phyloP scores from a whole-genome alignment of 2,797 vertebrate genomes.

The Oreortyx pictus region DNA sequence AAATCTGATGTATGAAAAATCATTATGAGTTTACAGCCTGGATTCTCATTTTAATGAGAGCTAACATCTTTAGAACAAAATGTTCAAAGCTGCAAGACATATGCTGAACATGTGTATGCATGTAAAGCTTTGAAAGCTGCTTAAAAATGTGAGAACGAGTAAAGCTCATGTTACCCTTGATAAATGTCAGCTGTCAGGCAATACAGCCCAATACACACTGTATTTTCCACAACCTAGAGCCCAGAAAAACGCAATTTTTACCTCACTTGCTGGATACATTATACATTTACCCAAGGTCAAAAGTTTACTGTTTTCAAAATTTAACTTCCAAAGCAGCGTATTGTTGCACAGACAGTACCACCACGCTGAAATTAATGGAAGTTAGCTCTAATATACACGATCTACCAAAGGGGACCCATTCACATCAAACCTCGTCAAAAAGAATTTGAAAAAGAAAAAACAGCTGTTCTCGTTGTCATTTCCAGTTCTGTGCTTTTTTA shows the following conservation, averaged over 20 bases:
- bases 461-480: neutral
- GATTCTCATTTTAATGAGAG: slow-evolving; percentile 56
- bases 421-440: neutral
- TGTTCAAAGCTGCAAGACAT: slow-evolving; percentile 76
- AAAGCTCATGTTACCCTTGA: slow-evolving; percentile 73
- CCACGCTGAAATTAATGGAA: neutral
- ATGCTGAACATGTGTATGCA: slow-evolving; percentile 82
- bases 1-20: slow-evolving; percentile 46
- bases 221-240: slow-evolving; percentile 67
- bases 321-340: slow-evolving; percentile 34
- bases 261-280: slow-evolving; percentile 54
- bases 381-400: neutral
- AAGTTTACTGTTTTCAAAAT: slow-evolving; percentile 70
- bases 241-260: slow-evolving; percentile 63
- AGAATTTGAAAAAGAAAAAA: neutral
- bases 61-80: slow-evolving; percentile 63
- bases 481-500: neutral
- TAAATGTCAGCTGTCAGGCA: slow-evolving; percentile 74
- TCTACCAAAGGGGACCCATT: neutral
- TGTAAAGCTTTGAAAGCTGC: slow-evolving; percentile 73
- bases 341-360: neutral
- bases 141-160: slow-evolving; percentile 74
- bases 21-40: slow-evolving; percentile 39
- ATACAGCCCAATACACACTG: slow-evolving; percentile 44
- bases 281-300: slow-evolving; percentile 65